Evolutionary conservation across 2,113 vertebrate genomes (phyloP).

Genomic region (Ginglymostoma cirratum): DNA sequence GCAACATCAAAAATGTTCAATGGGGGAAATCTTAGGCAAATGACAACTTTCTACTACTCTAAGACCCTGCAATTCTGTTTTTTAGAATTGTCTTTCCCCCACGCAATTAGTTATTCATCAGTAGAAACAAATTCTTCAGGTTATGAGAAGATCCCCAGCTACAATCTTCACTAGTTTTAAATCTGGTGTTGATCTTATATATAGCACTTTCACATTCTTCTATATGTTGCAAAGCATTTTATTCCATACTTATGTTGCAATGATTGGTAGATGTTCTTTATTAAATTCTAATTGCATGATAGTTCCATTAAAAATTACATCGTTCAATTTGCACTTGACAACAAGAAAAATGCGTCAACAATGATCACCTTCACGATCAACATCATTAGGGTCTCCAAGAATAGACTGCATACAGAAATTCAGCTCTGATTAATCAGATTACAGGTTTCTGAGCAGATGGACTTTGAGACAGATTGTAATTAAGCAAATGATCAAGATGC

Average conservation of each 20-base stretch:
- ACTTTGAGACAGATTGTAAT: not conserved
- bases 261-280: not conserved
- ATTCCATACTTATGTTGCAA: not conserved
- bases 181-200: not conserved
- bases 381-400: not conserved
- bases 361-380: not conserved
- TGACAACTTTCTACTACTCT: not conserved
- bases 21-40: not conserved
- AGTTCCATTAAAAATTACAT: not conserved
- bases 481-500: not conserved
- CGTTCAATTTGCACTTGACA: not conserved
- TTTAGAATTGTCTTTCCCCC: not conserved
- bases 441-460: not conserved
- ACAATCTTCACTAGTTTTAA: not conserved
- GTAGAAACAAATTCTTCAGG: not conserved
- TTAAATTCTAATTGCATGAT: not conserved
- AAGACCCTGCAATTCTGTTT: not conserved
- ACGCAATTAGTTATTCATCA: not conserved
- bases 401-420: not conserved
- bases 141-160: not conserved
- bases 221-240: not conserved
- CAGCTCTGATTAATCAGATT: not conserved
- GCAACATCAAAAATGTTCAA: not conserved
- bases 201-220: not conserved
- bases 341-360: conserved; percentile 1